A percentile compares a stretch with the other conserved stretches of the same genome.
Conservation (phyloP, 2,797 vertebrate species). For the Pseudopleuronectes americanus region DNA sequence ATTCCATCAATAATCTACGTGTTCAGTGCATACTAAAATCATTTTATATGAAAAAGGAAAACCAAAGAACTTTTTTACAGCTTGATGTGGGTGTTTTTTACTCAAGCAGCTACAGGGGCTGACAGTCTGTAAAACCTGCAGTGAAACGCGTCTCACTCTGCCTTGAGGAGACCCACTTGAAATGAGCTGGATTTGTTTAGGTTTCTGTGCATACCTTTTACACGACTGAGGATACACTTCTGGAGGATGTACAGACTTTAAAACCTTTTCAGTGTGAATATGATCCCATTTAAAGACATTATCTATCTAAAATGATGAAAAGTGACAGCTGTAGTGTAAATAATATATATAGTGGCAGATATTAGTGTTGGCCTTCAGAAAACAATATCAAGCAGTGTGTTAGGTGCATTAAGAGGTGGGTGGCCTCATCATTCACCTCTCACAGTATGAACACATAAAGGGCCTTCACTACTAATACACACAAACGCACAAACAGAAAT, state of each 20-base stretch:
- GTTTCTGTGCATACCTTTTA: conserved; percentile 52
- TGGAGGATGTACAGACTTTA: background rate
- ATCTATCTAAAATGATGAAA: background rate
- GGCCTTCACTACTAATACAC: conserved; percentile 37
- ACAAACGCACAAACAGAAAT: conserved; percentile 54
- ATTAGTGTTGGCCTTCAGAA: background rate
- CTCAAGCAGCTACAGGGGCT: conserved; percentile 37
- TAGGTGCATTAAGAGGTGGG: conserved; percentile 53
- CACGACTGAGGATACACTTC: conserved; percentile 15
- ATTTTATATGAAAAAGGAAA: conserved; percentile 23
- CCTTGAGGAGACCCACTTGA: conserved; percentile 60
- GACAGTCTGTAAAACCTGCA: conserved; percentile 61
- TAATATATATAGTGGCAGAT: background rate
- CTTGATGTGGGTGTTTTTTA: conserved; percentile 44
- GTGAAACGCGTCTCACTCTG: conserved; percentile 54
- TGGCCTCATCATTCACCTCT: conserved; percentile 46
- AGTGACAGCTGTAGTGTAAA: conserved; percentile 1
- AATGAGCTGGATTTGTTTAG: conserved; percentile 62
- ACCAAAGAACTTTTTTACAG: conserved; percentile 30
- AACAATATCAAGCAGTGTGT: conserved; percentile 19
- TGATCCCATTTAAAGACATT: conserved; percentile 19
- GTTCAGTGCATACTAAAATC: background rate
- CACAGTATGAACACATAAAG: conserved; percentile 40
- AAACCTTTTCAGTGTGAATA: conserved; percentile 5
- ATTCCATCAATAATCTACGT: conserved; percentile 10